Base-by-base conservation (phyloP, 2,888 invertebrate genomes). In the Hirudinaria manillensis region DNA sequence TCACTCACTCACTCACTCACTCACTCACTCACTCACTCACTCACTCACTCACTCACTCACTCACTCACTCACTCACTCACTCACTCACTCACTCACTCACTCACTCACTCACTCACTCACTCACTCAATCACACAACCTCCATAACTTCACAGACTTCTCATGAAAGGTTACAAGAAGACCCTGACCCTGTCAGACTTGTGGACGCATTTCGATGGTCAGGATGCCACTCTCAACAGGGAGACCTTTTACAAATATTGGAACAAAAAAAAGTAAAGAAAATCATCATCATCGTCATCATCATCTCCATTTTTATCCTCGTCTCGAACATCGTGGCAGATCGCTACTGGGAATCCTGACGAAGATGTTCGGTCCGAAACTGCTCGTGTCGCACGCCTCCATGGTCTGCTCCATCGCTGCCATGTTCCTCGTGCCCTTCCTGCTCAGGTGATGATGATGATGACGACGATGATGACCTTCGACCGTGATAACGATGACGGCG, bases 301-400 rank as follows among this genome's bases (percentile, higher is more conserved):
- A 45, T 45, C 45, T 16, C 13, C 45, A 16, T 45, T 16, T 21
- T 27, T 19, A 10, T 68, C 68, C 1, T 36, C 68, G 16, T 34
- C 32, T 65, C 24, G 13, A n/a, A 29, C 32, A 29, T 36, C n/a
- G 13, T 3, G 1, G 27, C 68, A 68, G 34, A 10, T 34, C 68
- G 1, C 21, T 68, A n/a, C 36, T 68, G 68, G 10, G 32, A n/a
- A 21, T 29, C 21, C 34, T 68, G 36, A 16, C 32, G 32, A 68
- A 34, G 32, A 68, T 68, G 36, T 68, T 68, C 19, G 32, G 34
- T 34, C 36, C 34, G n/a, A 29, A 68, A 13, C 68, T 68, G 2
- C n/a, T 68, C n/a, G n/a, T 68, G 68, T 34, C 68, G 7, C 36
- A 68, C 68, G n/a, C 32, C n/a, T 68, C 36, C 68, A 68, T 68